Evolutionary conservation across 2,113 vertebrate genomes (phyloP), one percentile per base, ranked within the genome.

Genomic region (Pteruthius melanotis): DNA sequence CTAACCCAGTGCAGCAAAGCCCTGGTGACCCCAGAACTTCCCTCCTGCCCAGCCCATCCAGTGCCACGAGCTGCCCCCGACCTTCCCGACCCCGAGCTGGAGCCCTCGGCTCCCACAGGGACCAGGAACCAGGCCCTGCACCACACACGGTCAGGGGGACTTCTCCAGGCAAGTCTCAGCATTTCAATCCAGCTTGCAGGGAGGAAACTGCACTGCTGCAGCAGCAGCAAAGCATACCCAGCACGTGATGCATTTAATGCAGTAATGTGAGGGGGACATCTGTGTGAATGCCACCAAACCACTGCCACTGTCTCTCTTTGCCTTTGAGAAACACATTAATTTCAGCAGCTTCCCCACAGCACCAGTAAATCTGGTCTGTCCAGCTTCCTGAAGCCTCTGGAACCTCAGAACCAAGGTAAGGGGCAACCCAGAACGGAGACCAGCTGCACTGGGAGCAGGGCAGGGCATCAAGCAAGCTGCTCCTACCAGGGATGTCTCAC

Each of bases 81-180:
- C 24, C 31, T 40, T 75, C 47, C 64, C 70, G 68, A 23, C 2
- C 28, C 56, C 3, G 50, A 31, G 69, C 37, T 47, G 74, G n/a
- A 24, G 44, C 11, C 7, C 44, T 19, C 2, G 2, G 40, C 4
- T 76, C 45, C 64, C 23, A 35, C 47, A 8, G 1, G n/a, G 47
- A 47, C 47, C 0, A 1, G 7, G 65, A 8, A 27, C 28, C 49
- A 60, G 17, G 5, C 1, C 2, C 39, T 42, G 49, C 5, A 35
- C 4, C 56, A 30, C 16, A 71, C 39, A 6, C 0, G 0, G 28
- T 39, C 1, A 3, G 24, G 27, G 37, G 40, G 16, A 49, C 15
- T 45, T 30, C 37, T 24, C 11, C 61, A 57, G 30, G 6, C 19
- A 22, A 15, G 12, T 7, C 30, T 17, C 2, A 3, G 35, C 2